These are phyloP conservation scores for Zoanthus sociatus DNA, from an alignment of 92 coral and sea anemone species.

Conservation along the genomic window DNA sequence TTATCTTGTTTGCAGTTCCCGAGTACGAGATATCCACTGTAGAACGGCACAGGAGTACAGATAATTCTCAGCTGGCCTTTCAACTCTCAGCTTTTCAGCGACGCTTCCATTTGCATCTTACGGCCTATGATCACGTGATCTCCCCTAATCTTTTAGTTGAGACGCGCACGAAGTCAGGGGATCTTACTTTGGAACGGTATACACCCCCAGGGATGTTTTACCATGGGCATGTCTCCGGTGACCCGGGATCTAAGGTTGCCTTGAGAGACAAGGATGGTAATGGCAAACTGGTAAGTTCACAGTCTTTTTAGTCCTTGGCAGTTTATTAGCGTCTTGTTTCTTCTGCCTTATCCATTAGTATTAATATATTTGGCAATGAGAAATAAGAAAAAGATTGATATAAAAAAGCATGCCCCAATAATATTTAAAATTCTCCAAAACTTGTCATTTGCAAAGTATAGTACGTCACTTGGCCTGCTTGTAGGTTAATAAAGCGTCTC, in stretches of 20 bases:
- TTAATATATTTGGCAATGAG: no score
- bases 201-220: slow-evolving; percentile 27
- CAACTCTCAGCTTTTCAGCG: slow-evolving; percentile 39
- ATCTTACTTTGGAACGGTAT: slow-evolving; percentile 33
- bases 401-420: no score
- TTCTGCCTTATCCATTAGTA: no score
- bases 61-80: neutral
- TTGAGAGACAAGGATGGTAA: slow-evolving; percentile 18
- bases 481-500: no score
- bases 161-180: slow-evolving; percentile 13
- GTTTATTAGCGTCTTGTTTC: no score
- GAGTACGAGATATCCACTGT: slow-evolving; percentile 37
- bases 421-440: no score
- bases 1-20: slow-evolving; percentile 14
- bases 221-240: slow-evolving; percentile 17
- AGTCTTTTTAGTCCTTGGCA: no score
- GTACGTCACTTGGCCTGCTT: no score
- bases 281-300: slow-evolving; percentile 27
- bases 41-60: slow-evolving; percentile 3
- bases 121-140: neutral
- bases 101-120: slow-evolving; percentile 3
- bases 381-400: no score
- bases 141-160: slow-evolving; percentile 30
- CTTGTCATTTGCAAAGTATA: no score
- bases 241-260: slow-evolving; percentile 27